A percentile compares a stretch with the other conserved stretches of the same genome.
These are phyloP conservation scores for Acomys russatus DNA, from an alignment of 2,797 vertebrate species.

Conservation along the genomic window DNA sequence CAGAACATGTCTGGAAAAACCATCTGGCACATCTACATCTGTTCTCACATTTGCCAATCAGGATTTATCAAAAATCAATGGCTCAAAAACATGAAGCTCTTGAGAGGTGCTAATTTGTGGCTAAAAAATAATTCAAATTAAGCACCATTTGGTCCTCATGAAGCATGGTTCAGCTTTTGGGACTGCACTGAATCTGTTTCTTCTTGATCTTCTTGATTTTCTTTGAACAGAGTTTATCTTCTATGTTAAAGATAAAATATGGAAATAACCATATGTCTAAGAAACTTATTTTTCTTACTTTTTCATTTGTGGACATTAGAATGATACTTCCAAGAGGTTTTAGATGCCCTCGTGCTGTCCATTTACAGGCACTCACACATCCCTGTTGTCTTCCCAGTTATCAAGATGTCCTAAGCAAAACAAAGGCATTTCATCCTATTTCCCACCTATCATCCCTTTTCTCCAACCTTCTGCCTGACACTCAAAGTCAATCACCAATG, in stretches of 20 bases:
- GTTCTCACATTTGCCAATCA: constrained; percentile 83
- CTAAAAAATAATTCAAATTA: constrained; percentile 69
- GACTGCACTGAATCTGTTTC: constrained; percentile 53
- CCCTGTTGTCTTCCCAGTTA: constrained; percentile 1
- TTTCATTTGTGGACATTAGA: constrained; percentile 31
- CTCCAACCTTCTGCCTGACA: constrained; percentile 27
- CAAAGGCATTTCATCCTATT: constrained; percentile 39
- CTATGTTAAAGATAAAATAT: constrained; percentile 28
- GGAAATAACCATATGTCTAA: constrained; percentile 28
- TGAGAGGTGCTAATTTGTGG: constrained; percentile 80
- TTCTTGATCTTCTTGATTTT: constrained; percentile 29
- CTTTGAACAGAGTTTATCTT: not conserved
- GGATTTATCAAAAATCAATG: constrained; percentile 83
- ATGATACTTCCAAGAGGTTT: constrained; percentile 10
- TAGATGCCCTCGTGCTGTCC: not conserved
- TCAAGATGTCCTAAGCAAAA: constrained; percentile 34
- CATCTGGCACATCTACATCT: constrained; percentile 81
- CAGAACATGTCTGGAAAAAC: constrained; percentile 82
- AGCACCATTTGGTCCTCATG: constrained; percentile 51
- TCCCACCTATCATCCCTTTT: constrained; percentile 14
- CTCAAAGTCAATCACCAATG: constrained; percentile 49
- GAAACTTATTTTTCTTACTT: not conserved
- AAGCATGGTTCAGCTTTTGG: constrained; percentile 31
- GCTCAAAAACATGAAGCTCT: constrained; percentile 72
- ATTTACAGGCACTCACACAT: not conserved